phyloP scores from a whole-genome alignment of 2,797 vertebrate species.

The Tragelaphus eurycerus region DNA sequence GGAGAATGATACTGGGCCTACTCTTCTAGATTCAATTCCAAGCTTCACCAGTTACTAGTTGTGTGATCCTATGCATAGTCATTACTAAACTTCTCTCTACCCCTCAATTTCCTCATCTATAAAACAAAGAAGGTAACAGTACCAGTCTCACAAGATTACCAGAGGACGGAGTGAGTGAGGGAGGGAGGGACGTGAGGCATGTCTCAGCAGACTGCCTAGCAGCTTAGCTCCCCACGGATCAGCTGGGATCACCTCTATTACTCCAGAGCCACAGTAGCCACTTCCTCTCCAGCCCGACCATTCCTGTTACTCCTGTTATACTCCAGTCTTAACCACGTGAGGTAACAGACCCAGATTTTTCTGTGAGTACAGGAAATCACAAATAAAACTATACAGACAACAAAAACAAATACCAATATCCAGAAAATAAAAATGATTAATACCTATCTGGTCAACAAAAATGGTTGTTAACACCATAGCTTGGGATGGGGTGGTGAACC shows the following conservation, averaged over 20 bases:
- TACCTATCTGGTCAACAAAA: neutral
- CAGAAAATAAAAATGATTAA: neutral
- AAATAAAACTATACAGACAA: neutral
- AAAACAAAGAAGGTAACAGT: neutral
- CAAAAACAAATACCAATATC: neutral
- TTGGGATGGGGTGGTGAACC: neutral
- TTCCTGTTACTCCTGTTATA: neutral
- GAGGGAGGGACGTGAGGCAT: rapidly evolving
- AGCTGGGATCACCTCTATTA: neutral
- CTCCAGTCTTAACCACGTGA: neutral
- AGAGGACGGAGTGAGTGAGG: neutral
- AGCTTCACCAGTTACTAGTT: neutral
- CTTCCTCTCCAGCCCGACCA: neutral
- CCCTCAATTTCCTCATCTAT: neutral
- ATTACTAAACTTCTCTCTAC: neutral
- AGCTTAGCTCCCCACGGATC: neutral
- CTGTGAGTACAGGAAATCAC: neutral
- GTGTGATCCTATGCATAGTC: neutral
- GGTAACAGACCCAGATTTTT: neutral
- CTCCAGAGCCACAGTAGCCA: neutral
- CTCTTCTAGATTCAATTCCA: neutral
- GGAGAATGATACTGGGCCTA: neutral
- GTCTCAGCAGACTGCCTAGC: neutral
- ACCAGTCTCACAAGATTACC: neutral
- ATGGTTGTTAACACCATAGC: neutral